Percentiles rank a stretch among this genome's conserved stretches.
Conservation (phyloP, 1,140 invertebrate species). For the Campoletis sonorensis region DNA sequence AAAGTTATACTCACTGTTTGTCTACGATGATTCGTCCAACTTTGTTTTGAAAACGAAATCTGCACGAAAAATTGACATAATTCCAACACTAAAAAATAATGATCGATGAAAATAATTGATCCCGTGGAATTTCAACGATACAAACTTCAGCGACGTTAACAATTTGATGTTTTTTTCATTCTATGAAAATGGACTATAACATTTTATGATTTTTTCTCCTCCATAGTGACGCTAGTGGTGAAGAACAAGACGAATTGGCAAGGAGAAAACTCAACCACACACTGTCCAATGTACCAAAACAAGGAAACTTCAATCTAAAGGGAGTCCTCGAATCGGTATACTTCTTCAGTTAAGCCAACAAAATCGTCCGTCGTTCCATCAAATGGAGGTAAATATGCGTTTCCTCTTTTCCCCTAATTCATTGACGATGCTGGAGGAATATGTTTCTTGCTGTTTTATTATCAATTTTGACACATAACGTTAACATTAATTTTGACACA, state of each 20-base stretch:
- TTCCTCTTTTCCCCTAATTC: neutral
- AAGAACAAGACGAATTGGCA: conserved; percentile 76
- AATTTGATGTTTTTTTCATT: neutral
- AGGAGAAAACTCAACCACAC: conserved; percentile 81
- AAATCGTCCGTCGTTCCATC: neutral
- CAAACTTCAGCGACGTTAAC: too few relatives aligned
- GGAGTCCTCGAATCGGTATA: conserved; percentile 87
- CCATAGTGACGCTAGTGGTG: conserved; percentile 77
- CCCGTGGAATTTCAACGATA: too few relatives aligned
- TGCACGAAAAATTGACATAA: too few relatives aligned
- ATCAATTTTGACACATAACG: too few relatives aligned
- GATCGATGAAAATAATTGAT: too few relatives aligned
- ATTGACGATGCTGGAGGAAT: neutral
- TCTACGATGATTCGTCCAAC: too few relatives aligned
- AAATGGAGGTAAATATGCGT: neutral
- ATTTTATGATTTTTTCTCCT: conserved; percentile 37
- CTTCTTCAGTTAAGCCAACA: conserved; percentile 84
- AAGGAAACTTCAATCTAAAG: conserved; percentile 86
- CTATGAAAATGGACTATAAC: conserved; percentile 18
- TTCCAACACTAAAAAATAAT: too few relatives aligned
- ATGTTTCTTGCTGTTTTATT: too few relatives aligned
- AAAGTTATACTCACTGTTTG: too few relatives aligned
- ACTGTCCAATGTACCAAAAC: conserved; percentile 81
- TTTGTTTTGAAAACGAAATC: too few relatives aligned
- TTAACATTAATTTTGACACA: too few relatives aligned